Percentiles rank a stretch among this genome's conserved stretches.
Evolutionary conservation across 2,113 vertebrate genomes (phyloP).

Genomic region (Symphodus melops): DNA sequence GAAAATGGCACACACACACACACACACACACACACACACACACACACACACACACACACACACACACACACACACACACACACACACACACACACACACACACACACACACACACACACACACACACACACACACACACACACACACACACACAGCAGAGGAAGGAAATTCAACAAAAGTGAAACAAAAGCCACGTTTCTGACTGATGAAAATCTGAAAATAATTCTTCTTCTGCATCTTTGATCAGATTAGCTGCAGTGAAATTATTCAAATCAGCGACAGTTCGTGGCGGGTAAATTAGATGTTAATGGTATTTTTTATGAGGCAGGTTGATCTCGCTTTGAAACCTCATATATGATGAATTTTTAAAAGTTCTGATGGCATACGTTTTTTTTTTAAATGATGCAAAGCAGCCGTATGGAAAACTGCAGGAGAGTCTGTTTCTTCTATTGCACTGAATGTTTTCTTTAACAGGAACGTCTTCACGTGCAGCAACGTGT

Average conservation of each 20-base stretch:
- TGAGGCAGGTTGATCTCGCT: background rate
- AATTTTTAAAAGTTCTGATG: background rate
- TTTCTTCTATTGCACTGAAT: too few relatives aligned
- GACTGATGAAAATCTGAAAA: slow-evolving; percentile 18
- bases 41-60: background rate
- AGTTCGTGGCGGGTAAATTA: too few relatives aligned
- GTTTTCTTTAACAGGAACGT: too few relatives aligned
- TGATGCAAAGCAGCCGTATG: background rate
- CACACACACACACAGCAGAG: background rate
- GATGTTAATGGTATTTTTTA: background rate
- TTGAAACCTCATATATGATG: background rate
- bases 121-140: background rate
- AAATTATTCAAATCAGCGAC: background rate
- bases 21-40: slow-evolving; percentile 21
- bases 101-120: slow-evolving; percentile 17
- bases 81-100: background rate
- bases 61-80: background rate
- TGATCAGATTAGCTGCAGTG: background rate
- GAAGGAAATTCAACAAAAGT: background rate
- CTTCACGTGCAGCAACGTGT: too few relatives aligned
- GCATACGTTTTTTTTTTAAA: background rate
- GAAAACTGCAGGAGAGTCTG: too few relatives aligned
- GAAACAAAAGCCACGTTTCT: background rate
- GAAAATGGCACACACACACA: slow-evolving; percentile 11
- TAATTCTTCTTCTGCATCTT: background rate